Evolutionary conservation across 1,140 invertebrate species (phyloP).

Genomic region (Radopholus similis): DNA sequence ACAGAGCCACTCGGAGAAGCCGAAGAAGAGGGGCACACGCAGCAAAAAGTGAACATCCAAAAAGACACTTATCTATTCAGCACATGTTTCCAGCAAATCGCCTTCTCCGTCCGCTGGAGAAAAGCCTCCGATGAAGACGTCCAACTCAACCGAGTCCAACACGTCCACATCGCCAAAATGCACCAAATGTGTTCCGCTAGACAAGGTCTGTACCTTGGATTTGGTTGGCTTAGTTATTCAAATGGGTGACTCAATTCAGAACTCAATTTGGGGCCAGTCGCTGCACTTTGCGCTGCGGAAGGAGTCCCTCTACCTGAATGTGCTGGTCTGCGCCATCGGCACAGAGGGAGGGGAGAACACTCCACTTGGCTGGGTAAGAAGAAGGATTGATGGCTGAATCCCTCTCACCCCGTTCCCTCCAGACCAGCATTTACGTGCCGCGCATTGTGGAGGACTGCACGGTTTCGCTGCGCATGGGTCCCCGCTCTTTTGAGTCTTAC

Average conservation of each 20-base stretch:
- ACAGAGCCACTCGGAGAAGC: not conserved
- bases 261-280: slow-evolving; percentile 54
- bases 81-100: slow-evolving; percentile 1
- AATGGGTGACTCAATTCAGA: slow-evolving; percentile 22
- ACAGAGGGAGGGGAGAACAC: slow-evolving; percentile 19
- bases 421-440: slow-evolving; percentile 53
- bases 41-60: not conserved
- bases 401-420: slow-evolving; percentile 22
- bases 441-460: slow-evolving; percentile 52
- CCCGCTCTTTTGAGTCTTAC: not conserved
- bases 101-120: not conserved
- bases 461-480: slow-evolving; percentile 18
- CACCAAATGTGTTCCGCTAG: slow-evolving; percentile 25
- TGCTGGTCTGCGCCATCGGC: slow-evolving; percentile 38
- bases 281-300: slow-evolving; percentile 52
- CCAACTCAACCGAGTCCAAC: not conserved
- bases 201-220: slow-evolving; percentile 11
- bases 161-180: not conserved
- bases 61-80: not conserved
- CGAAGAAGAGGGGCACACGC: not conserved
- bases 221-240: not conserved
- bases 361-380: slow-evolving; percentile 49
- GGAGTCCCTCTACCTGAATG: slow-evolving; percentile 43
- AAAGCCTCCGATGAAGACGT: not conserved
- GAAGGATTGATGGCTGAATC: slow-evolving; percentile 18